A percentile compares a stretch with the other conserved stretches of the same genome.
Evolutionary conservation across 2,113 vertebrate genomes (phyloP).

Genomic region (Tylochromis polylepis): DNA sequence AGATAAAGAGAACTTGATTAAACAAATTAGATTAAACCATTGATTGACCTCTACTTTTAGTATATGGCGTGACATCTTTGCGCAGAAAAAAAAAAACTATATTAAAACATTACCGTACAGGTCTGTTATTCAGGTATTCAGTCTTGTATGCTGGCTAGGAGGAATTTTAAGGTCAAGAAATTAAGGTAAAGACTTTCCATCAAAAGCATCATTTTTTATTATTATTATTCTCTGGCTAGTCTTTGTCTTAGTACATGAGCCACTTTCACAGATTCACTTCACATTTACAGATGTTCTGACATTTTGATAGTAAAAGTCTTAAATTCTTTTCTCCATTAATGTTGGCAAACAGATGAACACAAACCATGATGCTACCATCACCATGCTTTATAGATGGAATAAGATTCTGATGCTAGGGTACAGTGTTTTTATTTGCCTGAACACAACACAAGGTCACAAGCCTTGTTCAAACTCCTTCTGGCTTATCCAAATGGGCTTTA

Average conservation of each 20-base stretch:
- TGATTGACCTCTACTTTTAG: background rate
- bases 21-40: background rate
- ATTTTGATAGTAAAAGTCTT: background rate
- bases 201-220: too few species aligned
- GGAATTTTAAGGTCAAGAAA: too few species aligned
- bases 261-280: background rate
- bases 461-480: background rate
- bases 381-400: background rate
- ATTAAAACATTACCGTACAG: too few species aligned
- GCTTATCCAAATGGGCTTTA: background rate
- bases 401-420: fast-evolving
- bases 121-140: too few species aligned
- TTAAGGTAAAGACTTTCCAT: too few species aligned
- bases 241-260: background rate
- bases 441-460: background rate
- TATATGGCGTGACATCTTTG: background rate
- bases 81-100: background rate
- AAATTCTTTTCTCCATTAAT: background rate
- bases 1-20: background rate
- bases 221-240: too few species aligned
- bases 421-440: background rate
- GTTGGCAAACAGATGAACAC: background rate
- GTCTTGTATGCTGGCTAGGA: too few species aligned
- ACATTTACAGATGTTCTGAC: background rate
- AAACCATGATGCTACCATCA: background rate